Conservation (phyloP, 2,797 vertebrate species). For the Manis javanica region DNA sequence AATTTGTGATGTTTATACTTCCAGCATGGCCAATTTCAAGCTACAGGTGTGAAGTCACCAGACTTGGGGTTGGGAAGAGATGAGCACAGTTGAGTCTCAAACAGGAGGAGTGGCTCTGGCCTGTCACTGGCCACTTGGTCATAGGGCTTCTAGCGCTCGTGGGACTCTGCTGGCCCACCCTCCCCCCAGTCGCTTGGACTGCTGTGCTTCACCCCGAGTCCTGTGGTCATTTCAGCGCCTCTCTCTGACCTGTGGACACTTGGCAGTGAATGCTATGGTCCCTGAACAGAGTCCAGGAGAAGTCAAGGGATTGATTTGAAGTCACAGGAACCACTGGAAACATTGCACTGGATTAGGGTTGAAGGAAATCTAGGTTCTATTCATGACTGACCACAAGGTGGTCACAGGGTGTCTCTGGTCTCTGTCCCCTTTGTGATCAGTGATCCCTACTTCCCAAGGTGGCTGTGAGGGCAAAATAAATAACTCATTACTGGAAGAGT, state of each 20-base stretch:
- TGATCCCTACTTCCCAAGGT: not conserved
- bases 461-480: not conserved
- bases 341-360: not conserved
- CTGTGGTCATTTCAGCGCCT: not conserved
- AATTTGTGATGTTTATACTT: not conserved
- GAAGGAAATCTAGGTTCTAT: not conserved
- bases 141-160: not conserved
- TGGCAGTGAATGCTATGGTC: not conserved
- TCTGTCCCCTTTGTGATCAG: not conserved
- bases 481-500: not conserved
- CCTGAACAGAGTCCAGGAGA: not conserved
- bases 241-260: not conserved
- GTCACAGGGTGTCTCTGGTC: not conserved
- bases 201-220: not conserved
- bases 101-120: not conserved
- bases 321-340: not conserved
- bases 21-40: not conserved
- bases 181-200: not conserved
- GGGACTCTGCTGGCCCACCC: not conserved
- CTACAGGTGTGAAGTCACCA: not conserved
- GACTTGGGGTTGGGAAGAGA: not conserved
- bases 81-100: not conserved
- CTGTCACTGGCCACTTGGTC: not conserved
- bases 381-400: not conserved
- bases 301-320: not conserved